phyloP scores from a whole-genome alignment of 2,888 invertebrate genomes.

The Sycophila texana region DNA sequence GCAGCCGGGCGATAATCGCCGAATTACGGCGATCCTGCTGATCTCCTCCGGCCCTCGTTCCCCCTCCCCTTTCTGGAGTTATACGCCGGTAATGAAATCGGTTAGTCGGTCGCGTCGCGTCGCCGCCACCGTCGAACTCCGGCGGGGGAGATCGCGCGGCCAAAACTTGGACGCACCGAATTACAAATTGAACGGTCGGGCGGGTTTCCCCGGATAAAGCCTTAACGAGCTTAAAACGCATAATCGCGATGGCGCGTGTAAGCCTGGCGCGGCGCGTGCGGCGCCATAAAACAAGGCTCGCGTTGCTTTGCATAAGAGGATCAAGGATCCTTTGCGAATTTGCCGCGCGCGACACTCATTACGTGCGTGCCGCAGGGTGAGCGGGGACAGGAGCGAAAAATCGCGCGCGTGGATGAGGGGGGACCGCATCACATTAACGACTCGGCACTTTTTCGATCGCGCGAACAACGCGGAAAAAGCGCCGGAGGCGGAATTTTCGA shows the following conservation, averaged over 20 bases:
- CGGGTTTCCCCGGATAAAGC: constrained; percentile 15
- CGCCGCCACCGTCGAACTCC: neutral
- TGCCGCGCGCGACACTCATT: constrained; percentile 18
- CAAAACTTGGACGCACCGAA: neutral
- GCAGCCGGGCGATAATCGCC: neutral
- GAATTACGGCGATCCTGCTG: neutral
- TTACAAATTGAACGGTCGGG: neutral
- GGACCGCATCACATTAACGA: constrained; percentile 38
- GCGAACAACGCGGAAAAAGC: neutral
- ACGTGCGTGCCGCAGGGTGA: neutral
- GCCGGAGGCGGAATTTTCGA: neutral
- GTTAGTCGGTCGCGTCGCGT: constrained; percentile 4
- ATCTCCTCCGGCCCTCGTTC: neutral
- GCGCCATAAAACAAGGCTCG: constrained; percentile 26
- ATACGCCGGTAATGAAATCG: constrained; percentile 34
- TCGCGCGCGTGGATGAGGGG: neutral
- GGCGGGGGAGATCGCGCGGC: neutral
- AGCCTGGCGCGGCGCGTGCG: neutral
- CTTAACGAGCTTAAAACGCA: constrained; percentile 41
- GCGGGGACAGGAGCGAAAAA: neutral
- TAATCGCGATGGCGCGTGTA: constrained; percentile 27
- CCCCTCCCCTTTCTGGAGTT: neutral
- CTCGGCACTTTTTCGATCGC: constrained; percentile 37
- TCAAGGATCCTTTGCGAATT: constrained; percentile 44
- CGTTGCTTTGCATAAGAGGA: constrained; percentile 53